Percentiles rank a stretch among this genome's conserved stretches.
Conservation (phyloP, 2,888 invertebrate species). For the Sarcophaga caerulescens region DNA sequence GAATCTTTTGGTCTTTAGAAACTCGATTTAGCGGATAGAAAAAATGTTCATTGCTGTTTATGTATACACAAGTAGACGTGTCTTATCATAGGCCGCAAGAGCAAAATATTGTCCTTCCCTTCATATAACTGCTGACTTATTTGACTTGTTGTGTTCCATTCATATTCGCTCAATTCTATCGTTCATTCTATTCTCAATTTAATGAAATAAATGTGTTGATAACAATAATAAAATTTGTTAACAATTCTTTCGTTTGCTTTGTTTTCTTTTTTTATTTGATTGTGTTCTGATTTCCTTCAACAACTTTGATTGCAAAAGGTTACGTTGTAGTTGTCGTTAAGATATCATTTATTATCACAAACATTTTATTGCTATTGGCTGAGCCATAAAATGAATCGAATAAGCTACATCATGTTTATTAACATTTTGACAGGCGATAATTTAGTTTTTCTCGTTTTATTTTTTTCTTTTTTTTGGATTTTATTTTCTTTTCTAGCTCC, state of each 20-base stretch:
- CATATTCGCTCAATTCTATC: conserved; percentile 5
- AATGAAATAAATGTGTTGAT: conserved; percentile 63
- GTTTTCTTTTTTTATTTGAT: background rate
- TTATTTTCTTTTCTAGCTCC: background rate
- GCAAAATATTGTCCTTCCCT: too few species aligned
- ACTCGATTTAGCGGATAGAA: too few species aligned
- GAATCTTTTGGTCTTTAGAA: too few species aligned
- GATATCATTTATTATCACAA: conserved; percentile 39
- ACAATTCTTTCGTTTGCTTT: conserved; percentile 36
- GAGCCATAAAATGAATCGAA: background rate
- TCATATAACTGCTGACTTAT: background rate
- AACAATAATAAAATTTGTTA: conserved; percentile 64
- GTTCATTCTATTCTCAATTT: conserved; percentile 47
- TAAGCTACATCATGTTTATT: conserved; percentile 37
- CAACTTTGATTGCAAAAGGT: background rate
- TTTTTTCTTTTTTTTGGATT: background rate
- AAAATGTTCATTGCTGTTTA: too few species aligned
- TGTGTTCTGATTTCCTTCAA: background rate
- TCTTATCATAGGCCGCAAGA: too few species aligned
- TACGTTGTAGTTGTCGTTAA: background rate
- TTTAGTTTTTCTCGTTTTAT: background rate
- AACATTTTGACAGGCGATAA: conserved; percentile 43
- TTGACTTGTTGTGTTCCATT: background rate
- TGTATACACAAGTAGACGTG: too few species aligned
- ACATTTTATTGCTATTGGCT: background rate